Conservation (phyloP, 2,888 invertebrate species). For the Hypercompe scribonia region DNA sequence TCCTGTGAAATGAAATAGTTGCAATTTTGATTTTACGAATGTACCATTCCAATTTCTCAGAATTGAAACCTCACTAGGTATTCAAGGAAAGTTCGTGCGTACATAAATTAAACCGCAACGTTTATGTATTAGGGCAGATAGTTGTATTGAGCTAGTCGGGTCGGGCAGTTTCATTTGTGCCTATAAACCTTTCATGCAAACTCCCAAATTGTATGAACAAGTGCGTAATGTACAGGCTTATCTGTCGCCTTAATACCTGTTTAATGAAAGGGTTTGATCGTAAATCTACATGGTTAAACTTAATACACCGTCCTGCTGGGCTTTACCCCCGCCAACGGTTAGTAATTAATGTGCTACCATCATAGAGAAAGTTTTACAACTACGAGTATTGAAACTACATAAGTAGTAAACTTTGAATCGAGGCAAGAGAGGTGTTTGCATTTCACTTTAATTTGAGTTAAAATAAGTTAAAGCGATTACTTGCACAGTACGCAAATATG, state of each 20-base stretch:
- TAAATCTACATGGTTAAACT: constrained; percentile 84
- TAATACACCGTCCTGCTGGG: constrained; percentile 81
- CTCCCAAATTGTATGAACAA: constrained; percentile 79
- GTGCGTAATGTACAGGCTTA: constrained; percentile 80
- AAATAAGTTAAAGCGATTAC: constrained; percentile 74
- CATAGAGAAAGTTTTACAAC: constrained; percentile 82
- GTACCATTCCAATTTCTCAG: constrained; percentile 44
- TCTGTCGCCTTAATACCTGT: constrained; percentile 84
- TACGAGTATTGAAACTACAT: constrained; percentile 80
- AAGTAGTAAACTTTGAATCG: constrained; percentile 79
- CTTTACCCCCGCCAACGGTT: constrained; percentile 70
- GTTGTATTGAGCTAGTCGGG: constrained; percentile 69
- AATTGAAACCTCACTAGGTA: constrained; percentile 52
- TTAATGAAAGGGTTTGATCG: constrained; percentile 86
- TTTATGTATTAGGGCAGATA: constrained; percentile 71
- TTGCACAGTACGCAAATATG: constrained; percentile 33
- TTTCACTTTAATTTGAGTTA: constrained; percentile 77
- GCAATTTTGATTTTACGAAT: constrained; percentile 53
- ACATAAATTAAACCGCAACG: constrained; percentile 71
- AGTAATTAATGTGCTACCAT: constrained; percentile 84
- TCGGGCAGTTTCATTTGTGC: constrained; percentile 73
- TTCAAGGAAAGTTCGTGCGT: constrained; percentile 62
- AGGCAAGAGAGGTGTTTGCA: constrained; percentile 76
- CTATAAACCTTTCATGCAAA: constrained; percentile 75
- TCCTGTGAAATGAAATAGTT: constrained; percentile 39